Conservation (phyloP, 2,797 vertebrate genomes). For the Ptychobarbus kaznakovi region DNA sequence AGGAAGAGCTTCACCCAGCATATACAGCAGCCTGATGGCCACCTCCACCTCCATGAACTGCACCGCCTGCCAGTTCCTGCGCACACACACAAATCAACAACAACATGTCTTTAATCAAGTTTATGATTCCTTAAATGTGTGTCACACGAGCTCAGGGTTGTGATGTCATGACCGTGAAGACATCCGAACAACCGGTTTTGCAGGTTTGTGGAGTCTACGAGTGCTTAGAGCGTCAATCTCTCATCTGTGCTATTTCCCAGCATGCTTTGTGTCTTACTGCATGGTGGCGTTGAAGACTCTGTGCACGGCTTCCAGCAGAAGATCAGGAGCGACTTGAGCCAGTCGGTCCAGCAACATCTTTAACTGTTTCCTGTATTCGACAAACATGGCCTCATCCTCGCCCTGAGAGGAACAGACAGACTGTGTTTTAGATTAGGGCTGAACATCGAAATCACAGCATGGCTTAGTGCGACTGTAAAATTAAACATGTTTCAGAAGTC, state of each 20-base stretch:
- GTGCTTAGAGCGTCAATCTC: not conserved
- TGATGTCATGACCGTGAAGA: not conserved
- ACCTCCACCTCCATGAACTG: constrained; percentile 98
- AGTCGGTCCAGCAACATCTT: constrained; percentile 95
- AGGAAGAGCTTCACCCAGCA: constrained; percentile 96
- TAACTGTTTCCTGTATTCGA: constrained; percentile 98
- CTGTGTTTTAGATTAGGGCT: not conserved
- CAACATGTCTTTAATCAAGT: not conserved
- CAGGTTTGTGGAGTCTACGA: not conserved
- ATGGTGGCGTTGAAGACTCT: constrained; percentile 91
- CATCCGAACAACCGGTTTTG: not conserved
- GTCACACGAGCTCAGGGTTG: not conserved
- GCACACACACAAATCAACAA: not conserved
- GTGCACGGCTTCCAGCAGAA: constrained; percentile 90
- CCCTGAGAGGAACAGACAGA: constrained; percentile 77
- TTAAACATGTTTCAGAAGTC: no score
- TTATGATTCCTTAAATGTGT: not conserved
- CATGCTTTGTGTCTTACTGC: constrained; percentile 80
- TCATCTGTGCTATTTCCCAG: not conserved
- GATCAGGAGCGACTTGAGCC: constrained; percentile 95
- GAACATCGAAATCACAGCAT: not conserved
- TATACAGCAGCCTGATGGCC: constrained; percentile 92
- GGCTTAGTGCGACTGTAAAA: not conserved
- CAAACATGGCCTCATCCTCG: constrained; percentile 99
- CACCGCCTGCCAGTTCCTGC: constrained; percentile 89